Evolutionary conservation across 1,140 invertebrate genomes (phyloP).

Genomic region (Drosophila sp.): DNA sequence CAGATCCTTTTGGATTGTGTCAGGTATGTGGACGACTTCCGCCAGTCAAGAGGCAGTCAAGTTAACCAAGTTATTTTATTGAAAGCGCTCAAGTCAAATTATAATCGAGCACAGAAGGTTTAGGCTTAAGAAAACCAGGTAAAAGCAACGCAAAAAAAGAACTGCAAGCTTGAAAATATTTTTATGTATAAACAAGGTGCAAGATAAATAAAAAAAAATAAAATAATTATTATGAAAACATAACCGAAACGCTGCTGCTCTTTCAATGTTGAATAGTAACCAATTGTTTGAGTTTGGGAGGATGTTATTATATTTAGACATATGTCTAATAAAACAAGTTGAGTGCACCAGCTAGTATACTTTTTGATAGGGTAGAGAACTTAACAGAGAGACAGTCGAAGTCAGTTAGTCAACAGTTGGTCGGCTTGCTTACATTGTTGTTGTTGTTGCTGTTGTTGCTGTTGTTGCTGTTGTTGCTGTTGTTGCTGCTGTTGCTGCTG

Average conservation of each 20-base stretch:
- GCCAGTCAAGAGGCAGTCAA: conserved; percentile 14
- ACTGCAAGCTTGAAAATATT: conserved; percentile 68
- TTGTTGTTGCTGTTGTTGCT: conserved; percentile 35
- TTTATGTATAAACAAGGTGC: conserved; percentile 74
- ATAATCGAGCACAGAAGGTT: conserved; percentile 51
- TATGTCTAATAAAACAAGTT: too few species aligned
- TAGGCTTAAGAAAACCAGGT: conserved; percentile 33
- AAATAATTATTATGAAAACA: background rate
- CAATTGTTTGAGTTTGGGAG: too few species aligned
- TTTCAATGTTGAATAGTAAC: too few species aligned
- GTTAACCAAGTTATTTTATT: conserved; percentile 60
- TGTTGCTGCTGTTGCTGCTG: conserved; percentile 35
- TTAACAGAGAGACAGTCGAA: conserved; percentile 36
- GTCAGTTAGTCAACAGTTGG: conserved; percentile 65
- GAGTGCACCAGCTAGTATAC: background rate
- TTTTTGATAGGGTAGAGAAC: conserved; percentile 18
- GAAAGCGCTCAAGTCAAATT: conserved; percentile 58
- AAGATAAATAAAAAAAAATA: conserved; percentile 49
- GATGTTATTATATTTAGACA: too few species aligned
- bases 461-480: conserved; percentile 34
- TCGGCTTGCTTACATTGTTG: conserved; percentile 24
- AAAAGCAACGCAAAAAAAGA: conserved; percentile 44
- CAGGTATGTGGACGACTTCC: conserved; percentile 26
- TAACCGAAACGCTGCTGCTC: too few species aligned
- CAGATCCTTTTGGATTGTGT: conserved; percentile 4